These are phyloP conservation scores for Griposia aprilina DNA, from an alignment of 2,888 invertebrate species.

Conservation along the genomic window DNA sequence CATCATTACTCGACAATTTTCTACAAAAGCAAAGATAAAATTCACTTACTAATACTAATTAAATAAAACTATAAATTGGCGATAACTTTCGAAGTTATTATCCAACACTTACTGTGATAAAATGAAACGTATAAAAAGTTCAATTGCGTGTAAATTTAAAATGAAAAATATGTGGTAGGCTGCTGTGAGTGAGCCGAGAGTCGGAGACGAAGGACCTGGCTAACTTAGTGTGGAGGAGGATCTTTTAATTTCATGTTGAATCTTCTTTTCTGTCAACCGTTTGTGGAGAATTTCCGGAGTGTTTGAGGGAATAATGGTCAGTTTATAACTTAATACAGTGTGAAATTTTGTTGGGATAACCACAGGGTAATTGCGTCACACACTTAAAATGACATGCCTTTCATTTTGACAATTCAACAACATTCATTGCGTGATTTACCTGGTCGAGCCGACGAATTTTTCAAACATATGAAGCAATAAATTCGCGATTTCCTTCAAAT, in stretches of 20 bases:
- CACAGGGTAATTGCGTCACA: background rate
- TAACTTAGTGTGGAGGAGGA: conserved; percentile 53
- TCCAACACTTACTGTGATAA: conserved; percentile 40
- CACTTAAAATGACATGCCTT: background rate
- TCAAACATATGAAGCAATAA: background rate
- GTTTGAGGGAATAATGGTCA: background rate
- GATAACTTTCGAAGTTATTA: conserved; percentile 54
- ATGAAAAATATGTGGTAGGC: conserved; percentile 75
- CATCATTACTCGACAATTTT: background rate
- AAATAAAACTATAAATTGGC: conserved; percentile 55
- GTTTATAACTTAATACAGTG: background rate
- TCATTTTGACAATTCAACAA: background rate
- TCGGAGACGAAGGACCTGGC: conserved; percentile 31
- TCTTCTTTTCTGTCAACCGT: too few species aligned
- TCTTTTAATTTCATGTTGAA: conserved; percentile 20
- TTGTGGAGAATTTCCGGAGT: background rate
- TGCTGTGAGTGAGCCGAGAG: conserved; percentile 59
- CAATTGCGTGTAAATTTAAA: conserved; percentile 74
- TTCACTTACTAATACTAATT: conserved; percentile 29
- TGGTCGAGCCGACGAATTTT: background rate
- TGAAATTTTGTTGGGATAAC: background rate
- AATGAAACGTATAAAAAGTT: conserved; percentile 66
- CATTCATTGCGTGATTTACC: background rate
- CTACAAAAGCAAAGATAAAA: background rate
- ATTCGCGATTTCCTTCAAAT: background rate